phyloP scores from a whole-genome alignment of 2,113 vertebrate genomes.

The Laticauda laticaudata region DNA sequence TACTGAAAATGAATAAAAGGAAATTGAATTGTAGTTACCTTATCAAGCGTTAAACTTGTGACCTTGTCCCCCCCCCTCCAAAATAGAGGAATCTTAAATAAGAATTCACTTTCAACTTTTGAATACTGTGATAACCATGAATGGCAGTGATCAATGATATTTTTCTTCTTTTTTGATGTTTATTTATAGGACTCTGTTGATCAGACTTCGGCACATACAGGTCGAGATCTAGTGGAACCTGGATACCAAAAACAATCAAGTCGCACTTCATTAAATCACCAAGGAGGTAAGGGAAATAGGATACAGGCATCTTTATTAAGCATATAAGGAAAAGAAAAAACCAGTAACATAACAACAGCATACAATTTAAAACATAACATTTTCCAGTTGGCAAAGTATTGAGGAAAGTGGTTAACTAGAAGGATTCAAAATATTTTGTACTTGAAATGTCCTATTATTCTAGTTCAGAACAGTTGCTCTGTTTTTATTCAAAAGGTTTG shows the following conservation, averaged over 20 bases:
- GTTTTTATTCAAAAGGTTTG: not conserved
- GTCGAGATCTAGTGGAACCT: constrained; percentile 75
- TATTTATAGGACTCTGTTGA: constrained; percentile 84
- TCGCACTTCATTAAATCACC: constrained; percentile 76
- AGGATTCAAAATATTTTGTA: not conserved
- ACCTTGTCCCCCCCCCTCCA: not conserved
- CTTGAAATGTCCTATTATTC: not conserved
- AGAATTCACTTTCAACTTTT: not conserved
- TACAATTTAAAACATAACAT: not conserved
- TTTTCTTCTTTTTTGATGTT: constrained; percentile 18
- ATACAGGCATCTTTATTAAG: not conserved
- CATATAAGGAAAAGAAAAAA: not conserved
- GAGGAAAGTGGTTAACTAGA: not conserved
- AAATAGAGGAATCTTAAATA: not conserved
- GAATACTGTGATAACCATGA: not conserved
- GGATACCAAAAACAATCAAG: constrained; percentile 76
- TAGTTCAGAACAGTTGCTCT: not conserved
- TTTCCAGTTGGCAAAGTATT: not conserved
- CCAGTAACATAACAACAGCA: not conserved
- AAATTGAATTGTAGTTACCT: not conserved
- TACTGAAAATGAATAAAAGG: not conserved
- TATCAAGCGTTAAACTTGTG: not conserved
- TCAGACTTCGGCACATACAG: constrained; percentile 76
- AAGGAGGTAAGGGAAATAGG: constrained; percentile 76
- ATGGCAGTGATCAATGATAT: constrained; percentile 12